Conservation (phyloP, 30 jellyfish, hydroid and myxozoan genomes). For the Hydractinia symbiolongicarpus region DNA sequence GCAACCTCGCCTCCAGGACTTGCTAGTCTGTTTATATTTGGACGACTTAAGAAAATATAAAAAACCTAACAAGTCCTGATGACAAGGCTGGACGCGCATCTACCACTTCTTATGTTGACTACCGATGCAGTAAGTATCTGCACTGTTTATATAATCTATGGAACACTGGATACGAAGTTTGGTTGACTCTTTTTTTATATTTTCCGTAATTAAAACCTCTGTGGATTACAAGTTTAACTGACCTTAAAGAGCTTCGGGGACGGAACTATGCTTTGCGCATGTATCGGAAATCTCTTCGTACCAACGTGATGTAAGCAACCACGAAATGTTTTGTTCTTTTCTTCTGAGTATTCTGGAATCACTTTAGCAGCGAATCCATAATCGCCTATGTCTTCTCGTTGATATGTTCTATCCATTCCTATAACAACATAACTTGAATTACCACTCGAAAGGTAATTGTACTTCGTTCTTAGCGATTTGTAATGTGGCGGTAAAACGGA, state of each 20-base stretch:
- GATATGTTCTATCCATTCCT: conserved; percentile 91
- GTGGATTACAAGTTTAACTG: neutral
- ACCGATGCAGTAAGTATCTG: too few species aligned
- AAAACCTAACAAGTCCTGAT: too few species aligned
- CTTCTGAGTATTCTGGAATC: conserved; percentile 88
- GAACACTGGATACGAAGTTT: neutral
- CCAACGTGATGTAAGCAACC: conserved; percentile 95
- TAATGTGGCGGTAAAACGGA: too few species aligned
- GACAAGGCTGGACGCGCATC: too few species aligned
- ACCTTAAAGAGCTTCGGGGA: conserved; percentile 30
- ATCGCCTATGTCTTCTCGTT: conserved; percentile 76
- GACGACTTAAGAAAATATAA: too few species aligned
- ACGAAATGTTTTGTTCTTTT: conserved; percentile 57
- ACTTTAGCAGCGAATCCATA: conserved; percentile 88
- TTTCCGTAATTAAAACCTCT: neutral
- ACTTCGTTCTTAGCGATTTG: too few species aligned
- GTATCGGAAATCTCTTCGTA: conserved; percentile 53
- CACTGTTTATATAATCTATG: too few species aligned
- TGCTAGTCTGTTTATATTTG: too few species aligned
- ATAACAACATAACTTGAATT: neutral
- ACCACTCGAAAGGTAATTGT: too few species aligned
- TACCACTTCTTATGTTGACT: too few species aligned
- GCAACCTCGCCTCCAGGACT: too few species aligned
- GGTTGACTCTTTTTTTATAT: neutral
- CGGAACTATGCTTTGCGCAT: conserved; percentile 82